Evolutionary conservation across 2,113 vertebrate genomes (phyloP), one percentile per base, ranked within the genome.

Genomic region (Menidia beryllina): DNA sequence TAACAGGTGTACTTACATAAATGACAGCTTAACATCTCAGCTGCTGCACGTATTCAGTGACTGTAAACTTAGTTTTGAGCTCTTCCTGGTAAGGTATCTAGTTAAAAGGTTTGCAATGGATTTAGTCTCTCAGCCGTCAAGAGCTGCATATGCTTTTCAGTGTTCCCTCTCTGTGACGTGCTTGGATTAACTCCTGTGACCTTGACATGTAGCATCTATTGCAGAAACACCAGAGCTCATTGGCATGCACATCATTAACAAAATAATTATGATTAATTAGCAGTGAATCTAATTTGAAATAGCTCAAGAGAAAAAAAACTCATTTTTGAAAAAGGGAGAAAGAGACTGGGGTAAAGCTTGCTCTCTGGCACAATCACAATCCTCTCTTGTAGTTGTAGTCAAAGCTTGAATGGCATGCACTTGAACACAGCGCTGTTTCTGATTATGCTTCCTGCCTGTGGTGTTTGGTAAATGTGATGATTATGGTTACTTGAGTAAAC

Each of bases 211-310:
- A 75, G 77, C 53, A 72, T 82, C 68, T 67, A 51, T 88, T 78
- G 77, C 75, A 69, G 72, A 83, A 83, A 83, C 72, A 80, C 68
- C 59, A 65, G 55, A 79, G 72, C 50, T 47, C 76, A 65, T 81
- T 77, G 73, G 83, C 72, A 65, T 72, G 77, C 81, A 86, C 71
- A 73, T 90, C 82, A 88, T 92, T 92, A 89, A 79, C 52, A 74
- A 86, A 86, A 75, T 92, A 91, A 93, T 93, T 90, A 89, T 75
- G 86, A 93, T 88, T 91, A 86, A 94, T 93, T 93, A 92, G 88
- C 81, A 66, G 69, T 21, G 77, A 82, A 90, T 89, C 86, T 57
- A 86, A 91, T 91, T 91, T 84, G 65, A 82, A 82, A 83, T 75
- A 69, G 81, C 81, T 77, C 72, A 76, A 83, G 74, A 81, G 73